These are phyloP conservation scores for Chrysochloris asiatica DNA, from an alignment of 2,113 vertebrate species.

Conservation along the genomic window DNA sequence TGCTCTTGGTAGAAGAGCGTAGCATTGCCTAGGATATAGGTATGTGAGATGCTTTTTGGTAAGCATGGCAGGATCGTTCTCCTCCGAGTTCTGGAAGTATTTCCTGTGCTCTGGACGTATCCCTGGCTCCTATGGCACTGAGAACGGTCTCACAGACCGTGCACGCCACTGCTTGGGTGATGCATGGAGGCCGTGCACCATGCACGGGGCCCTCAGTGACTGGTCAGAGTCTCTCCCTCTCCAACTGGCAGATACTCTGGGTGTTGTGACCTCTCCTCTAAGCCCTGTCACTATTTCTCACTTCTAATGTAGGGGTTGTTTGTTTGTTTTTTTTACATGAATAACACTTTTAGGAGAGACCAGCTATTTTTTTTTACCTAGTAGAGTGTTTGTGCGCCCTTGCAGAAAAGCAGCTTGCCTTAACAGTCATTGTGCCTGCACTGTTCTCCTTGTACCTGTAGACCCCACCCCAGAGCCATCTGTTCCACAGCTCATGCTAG, in stretches of 20 bases:
- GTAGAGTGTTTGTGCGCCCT: neutral
- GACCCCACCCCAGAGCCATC: neutral
- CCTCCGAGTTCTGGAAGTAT: neutral
- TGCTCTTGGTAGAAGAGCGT: neutral
- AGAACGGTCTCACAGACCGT: neutral
- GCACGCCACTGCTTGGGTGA: neutral
- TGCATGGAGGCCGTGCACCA: too few species aligned
- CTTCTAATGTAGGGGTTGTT: neutral
- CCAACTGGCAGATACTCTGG: neutral
- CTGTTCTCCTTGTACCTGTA: neutral
- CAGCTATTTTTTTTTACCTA: constrained; percentile 49
- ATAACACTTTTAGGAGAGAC: neutral
- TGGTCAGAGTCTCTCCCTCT: neutral
- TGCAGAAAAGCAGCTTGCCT: neutral
- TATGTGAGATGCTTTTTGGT: neutral
- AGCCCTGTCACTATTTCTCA: neutral
- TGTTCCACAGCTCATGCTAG: neutral
- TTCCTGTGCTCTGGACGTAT: neutral
- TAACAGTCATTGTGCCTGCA: neutral
- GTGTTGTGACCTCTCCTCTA: neutral
- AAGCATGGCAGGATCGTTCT: neutral
- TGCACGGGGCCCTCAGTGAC: neutral
- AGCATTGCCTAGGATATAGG: neutral
- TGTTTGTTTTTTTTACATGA: too few species aligned
- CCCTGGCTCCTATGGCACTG: neutral